Conservation (phyloP, 2,888 invertebrate species). For the Drosophila sordidapex region DNA sequence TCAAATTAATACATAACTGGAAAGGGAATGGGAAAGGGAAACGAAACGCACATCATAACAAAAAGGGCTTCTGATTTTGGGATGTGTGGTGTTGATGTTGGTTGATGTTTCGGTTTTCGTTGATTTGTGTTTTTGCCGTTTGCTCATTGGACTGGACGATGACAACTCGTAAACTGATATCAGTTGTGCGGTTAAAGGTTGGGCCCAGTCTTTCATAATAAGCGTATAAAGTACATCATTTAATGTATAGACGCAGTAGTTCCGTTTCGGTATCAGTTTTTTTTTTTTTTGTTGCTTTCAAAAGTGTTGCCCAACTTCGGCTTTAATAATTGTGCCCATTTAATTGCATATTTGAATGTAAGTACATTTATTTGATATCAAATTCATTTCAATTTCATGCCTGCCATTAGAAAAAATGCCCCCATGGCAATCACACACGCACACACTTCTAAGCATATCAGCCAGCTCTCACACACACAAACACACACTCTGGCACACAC, state of each 20-base stretch:
- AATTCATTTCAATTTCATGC: constrained; percentile 73
- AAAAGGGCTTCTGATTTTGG: constrained; percentile 17
- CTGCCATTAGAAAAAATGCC: constrained; percentile 65
- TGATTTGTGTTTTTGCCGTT: constrained; percentile 17
- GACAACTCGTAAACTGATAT: constrained; percentile 57
- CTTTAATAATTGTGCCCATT: constrained; percentile 38
- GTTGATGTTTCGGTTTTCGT: constrained; percentile 9
- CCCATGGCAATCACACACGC: constrained; percentile 51
- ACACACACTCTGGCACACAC: constrained; percentile 13
- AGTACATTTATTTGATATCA: constrained; percentile 64
- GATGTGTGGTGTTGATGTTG: background rate
- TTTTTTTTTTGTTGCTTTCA: background rate
- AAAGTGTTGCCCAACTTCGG: constrained; percentile 14
- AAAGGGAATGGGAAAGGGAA: background rate
- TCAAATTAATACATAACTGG: constrained; percentile 68
- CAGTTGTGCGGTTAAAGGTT: constrained; percentile 61
- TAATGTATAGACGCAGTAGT: constrained; percentile 21
- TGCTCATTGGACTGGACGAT: constrained; percentile 37
- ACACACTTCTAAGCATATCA: constrained; percentile 43
- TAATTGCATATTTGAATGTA: constrained; percentile 53
- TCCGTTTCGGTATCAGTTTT: constrained; percentile 44
- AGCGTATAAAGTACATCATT: background rate
- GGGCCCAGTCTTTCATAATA: constrained; percentile 48
- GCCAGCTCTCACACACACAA: constrained; percentile 37
- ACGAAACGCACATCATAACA: background rate